phyloP scores from a whole-genome alignment of 2,888 invertebrate species.

The Drosophila meridionalis region DNA sequence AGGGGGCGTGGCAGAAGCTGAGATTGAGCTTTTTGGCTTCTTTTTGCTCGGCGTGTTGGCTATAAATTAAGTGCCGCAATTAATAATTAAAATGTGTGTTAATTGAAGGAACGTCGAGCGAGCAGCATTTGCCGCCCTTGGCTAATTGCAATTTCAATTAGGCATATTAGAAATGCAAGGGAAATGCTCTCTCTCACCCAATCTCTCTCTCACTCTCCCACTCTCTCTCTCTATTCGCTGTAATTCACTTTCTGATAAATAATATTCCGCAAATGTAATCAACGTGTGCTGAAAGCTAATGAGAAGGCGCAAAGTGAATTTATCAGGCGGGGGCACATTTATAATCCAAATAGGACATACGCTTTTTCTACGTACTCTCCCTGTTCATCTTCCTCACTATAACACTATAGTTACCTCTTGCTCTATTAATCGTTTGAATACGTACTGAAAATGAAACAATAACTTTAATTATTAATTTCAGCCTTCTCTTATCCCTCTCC shows the following conservation, averaged over 20 bases:
- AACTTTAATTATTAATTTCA: no score
- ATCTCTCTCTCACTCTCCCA: background rate
- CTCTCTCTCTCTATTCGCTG: background rate
- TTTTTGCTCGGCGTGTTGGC: slow-evolving; percentile 41
- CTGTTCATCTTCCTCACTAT: background rate
- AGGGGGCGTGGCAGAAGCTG: background rate
- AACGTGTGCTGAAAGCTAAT: slow-evolving; percentile 19
- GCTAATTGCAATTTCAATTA: slow-evolving; percentile 78
- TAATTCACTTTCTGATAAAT: slow-evolving; percentile 10
- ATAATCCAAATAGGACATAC: background rate
- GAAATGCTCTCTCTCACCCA: background rate
- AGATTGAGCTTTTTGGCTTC: slow-evolving; percentile 5
- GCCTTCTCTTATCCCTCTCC: background rate
- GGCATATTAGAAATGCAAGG: slow-evolving; percentile 49
- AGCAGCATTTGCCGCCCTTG: slow-evolving; percentile 30
- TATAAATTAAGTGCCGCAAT: slow-evolving; percentile 79
- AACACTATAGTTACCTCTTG: background rate
- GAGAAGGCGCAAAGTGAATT: slow-evolving; percentile 1
- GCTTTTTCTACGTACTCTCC: background rate
- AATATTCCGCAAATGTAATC: slow-evolving; percentile 21
- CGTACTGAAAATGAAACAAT: no score
- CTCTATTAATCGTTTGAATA: background rate
- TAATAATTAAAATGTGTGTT: slow-evolving; percentile 80
- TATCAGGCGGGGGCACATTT: background rate
- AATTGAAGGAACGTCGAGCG: slow-evolving; percentile 57